Evolutionary conservation across 2,888 invertebrate species (phyloP).

Genomic region (Tyria jacobaeae): DNA sequence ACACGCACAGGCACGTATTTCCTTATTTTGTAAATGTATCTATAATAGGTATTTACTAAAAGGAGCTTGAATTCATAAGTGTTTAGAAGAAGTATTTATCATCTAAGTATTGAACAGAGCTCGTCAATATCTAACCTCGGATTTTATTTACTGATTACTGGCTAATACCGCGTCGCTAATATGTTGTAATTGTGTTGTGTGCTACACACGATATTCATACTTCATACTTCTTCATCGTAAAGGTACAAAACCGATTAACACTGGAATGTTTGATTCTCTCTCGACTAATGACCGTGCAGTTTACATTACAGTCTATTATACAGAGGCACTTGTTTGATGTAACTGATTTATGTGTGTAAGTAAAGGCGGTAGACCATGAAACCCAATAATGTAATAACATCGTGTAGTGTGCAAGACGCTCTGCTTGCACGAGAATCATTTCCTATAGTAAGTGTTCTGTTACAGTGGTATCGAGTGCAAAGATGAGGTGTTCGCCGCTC

Average conservation of each 20-base stretch:
- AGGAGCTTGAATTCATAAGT: not conserved
- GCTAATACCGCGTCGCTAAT: conserved; percentile 48
- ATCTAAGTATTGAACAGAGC: conserved; percentile 40
- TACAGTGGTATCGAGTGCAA: conserved; percentile 92
- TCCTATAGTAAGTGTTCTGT: conserved; percentile 70
- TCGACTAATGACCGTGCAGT: conserved; percentile 61
- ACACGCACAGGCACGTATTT: not conserved
- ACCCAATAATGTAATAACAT: conserved; percentile 31
- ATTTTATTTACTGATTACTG: conserved; percentile 75
- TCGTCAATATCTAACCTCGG: conserved; percentile 61
- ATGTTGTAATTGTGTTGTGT: conserved; percentile 49
- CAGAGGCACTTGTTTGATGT: conserved; percentile 54
- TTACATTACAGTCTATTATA: conserved; percentile 56
- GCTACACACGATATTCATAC: conserved; percentile 60
- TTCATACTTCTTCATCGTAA: conserved; percentile 50
- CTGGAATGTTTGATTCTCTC: conserved; percentile 55
- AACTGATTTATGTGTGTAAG: conserved; percentile 39
- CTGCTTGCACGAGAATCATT: conserved; percentile 52
- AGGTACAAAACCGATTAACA: conserved; percentile 65
- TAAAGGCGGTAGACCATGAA: conserved; percentile 54
- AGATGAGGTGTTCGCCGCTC: conserved; percentile 91
- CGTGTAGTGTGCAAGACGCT: conserved; percentile 33
- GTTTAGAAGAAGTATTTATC: conserved; percentile 37
- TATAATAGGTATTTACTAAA: not conserved
- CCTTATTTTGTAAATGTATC: not conserved